A percentile compares a stretch with the other conserved stretches of the same genome.
phyloP scores from a whole-genome alignment of 2,113 vertebrate species.

The Eubucco bourcierii region DNA sequence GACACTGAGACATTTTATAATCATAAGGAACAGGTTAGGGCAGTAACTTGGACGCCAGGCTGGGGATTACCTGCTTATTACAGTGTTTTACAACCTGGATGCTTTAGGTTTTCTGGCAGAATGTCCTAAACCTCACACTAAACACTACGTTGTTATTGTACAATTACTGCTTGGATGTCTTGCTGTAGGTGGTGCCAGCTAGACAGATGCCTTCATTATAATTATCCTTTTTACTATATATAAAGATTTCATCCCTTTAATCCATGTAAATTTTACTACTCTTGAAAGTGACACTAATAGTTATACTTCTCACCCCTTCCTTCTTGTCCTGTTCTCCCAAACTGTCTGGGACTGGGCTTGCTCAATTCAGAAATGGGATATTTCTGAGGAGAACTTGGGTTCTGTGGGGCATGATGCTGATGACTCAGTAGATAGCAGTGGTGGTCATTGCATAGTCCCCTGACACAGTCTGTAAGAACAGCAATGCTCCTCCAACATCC shows the following conservation, averaged over 20 bases:
- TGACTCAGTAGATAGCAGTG: background rate
- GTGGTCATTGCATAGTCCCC: background rate
- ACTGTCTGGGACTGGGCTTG: background rate
- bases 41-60: slow-evolving; percentile 73
- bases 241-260: slow-evolving; percentile 66
- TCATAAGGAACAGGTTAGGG: slow-evolving; percentile 80
- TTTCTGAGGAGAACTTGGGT: background rate
- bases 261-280: slow-evolving; percentile 59
- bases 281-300: slow-evolving; percentile 52
- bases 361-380: background rate
- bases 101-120: slow-evolving; percentile 79
- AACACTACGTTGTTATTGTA: slow-evolving; percentile 83
- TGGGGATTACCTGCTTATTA: slow-evolving; percentile 78
- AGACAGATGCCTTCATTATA: slow-evolving; percentile 81
- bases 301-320: background rate
- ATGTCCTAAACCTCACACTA: slow-evolving; percentile 86
- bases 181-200: slow-evolving; percentile 82
- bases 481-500: background rate
- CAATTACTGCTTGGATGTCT: slow-evolving; percentile 84
- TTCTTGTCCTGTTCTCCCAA: background rate
- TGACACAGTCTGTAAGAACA: background rate
- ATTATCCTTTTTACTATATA: slow-evolving; percentile 70
- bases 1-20: slow-evolving; percentile 80
- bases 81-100: slow-evolving; percentile 72
- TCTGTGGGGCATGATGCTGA: background rate